Conservation (phyloP, 2,888 invertebrate genomes). For the Trissolcus brochymenae region DNA sequence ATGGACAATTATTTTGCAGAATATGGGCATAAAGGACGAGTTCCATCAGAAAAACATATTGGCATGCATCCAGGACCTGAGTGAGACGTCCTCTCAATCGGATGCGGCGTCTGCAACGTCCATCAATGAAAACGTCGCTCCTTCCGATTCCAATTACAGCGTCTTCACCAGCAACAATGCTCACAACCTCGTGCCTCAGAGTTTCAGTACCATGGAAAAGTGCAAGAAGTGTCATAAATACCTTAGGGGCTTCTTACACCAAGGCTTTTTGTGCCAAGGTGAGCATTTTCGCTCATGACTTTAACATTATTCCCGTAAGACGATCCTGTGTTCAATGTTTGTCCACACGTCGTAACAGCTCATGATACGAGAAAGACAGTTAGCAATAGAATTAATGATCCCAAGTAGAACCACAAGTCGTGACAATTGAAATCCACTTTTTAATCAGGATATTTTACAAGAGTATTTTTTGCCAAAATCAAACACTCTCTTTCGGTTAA, state of each 20-base stretch:
- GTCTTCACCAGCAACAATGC: slow-evolving; percentile 59
- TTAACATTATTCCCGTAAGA: slow-evolving; percentile 17
- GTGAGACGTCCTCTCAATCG: slow-evolving; percentile 67
- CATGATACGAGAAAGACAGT: neutral
- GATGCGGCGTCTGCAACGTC: slow-evolving; percentile 57
- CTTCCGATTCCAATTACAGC: slow-evolving; percentile 57
- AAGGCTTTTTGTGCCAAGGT: slow-evolving; percentile 84
- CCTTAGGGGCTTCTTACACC: slow-evolving; percentile 83
- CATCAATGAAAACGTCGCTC: slow-evolving; percentile 55
- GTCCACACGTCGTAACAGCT: neutral
- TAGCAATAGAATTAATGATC: too few species aligned
- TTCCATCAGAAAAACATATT: slow-evolving; percentile 84
- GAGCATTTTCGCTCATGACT: slow-evolving; percentile 39
- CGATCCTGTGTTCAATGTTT: neutral
- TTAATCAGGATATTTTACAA: too few species aligned
- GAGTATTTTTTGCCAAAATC: too few species aligned
- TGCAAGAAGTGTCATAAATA: slow-evolving; percentile 86
- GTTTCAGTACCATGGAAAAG: slow-evolving; percentile 82
- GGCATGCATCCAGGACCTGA: slow-evolving; percentile 82
- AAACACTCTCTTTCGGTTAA: too few species aligned
- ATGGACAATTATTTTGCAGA: slow-evolving; percentile 76
- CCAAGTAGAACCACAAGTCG: too few species aligned
- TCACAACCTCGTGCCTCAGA: slow-evolving; percentile 81
- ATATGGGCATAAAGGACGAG: slow-evolving; percentile 85
- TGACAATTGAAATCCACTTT: too few species aligned